Base-by-base conservation (phyloP, 1,140 invertebrate species). In the Dryas iulia region DNA sequence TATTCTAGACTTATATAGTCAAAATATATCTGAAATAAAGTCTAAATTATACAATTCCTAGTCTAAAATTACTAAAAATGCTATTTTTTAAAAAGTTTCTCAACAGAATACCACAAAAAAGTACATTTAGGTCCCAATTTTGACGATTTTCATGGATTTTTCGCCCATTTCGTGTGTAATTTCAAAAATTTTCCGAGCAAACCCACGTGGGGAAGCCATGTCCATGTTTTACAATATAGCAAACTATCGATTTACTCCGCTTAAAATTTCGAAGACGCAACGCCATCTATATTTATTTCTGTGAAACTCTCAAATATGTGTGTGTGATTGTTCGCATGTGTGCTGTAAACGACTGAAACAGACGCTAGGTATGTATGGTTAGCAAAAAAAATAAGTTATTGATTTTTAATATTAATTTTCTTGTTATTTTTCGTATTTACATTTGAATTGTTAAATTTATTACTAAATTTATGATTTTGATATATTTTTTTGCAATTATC, bases 301-400 rank as follows among this genome's bases (percentile, higher is more conserved):
- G 10, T 28, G 31, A 31, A 71, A 74, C 65, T 53, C 23, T 31
- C 62, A 53, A 54, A 24, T 63, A n/a, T 66, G 61, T 78, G 70
- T 78, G 71, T 67, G 78, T 66, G 59, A 2, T 2, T 67, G 33
- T 47, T 23, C 21, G 54, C 53, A 77, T 21, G 83, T 81, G 69
- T 69, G 67, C 63, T 69, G 73, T 47, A 47, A 81, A 86, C 84
- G 87, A 85, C 83, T 82, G 83, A 80, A 83, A 77, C 81, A 78
- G 74, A 82, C 79, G 81, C 82, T 81, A 78, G 52, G 59, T 69
- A 33, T 35, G 81, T 86, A 89, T 10, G 23, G 87, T 76, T 18
- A 18, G 78, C 78, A 84, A 76, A 81, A 69, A 59, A 81, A 73
- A 18, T 56, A 23, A 7, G 11, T 23, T 52, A 61, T 52, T 11